Base-by-base conservation (phyloP, 2,888 invertebrate species). In the Erebia epiphron region DNA sequence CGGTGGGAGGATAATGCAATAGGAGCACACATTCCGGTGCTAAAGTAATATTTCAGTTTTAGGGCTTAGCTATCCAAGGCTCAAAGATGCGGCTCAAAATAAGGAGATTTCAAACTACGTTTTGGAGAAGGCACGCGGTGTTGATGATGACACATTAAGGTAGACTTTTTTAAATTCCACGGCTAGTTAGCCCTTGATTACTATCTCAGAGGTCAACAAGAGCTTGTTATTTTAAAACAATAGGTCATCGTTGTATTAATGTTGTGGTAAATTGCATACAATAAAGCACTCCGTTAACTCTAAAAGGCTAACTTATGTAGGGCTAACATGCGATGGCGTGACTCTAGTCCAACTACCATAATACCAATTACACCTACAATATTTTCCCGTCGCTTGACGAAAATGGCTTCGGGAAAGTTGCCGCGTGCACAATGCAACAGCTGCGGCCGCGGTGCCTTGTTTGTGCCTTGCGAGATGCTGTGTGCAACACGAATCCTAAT, bases 371-470 rank as follows among this genome's bases (percentile, higher is more conserved):
- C 21, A 13, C 21, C 49, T 21, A 62, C 14, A 21, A 49, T 62
- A 62, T 86, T 84, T 86, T 84, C 80, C 81, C 80, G 82, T 79
- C 82, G 80, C 66, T 86, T 82, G 82, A 84, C 89, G 82, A 89
- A 90, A 89, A 88, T 86, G 87, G 88, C 80, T 49, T 79, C 77
- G 85, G 82, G 83, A 88, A 89, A 89, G 87, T 85, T 68, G 72
- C 70, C 71, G 74, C 75, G 67, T 70, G 70, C 63, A 69, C 73
- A 75, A 74, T 71, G 79, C 78, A 80, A 35, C 86, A 87, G 84
- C 85, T 86, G 86, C 81, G 80, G 21, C 80, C 26, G 49, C 62
- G 68, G 79, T 79, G 80, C 80, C 80, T 82, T 68, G 58, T 67
- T 70, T 3, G 61, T 13, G 21, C 14, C 62, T 62, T 71, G 73